Base-by-base conservation (phyloP, 2,797 vertebrate species). In the Protosalanx chinensis region DNA sequence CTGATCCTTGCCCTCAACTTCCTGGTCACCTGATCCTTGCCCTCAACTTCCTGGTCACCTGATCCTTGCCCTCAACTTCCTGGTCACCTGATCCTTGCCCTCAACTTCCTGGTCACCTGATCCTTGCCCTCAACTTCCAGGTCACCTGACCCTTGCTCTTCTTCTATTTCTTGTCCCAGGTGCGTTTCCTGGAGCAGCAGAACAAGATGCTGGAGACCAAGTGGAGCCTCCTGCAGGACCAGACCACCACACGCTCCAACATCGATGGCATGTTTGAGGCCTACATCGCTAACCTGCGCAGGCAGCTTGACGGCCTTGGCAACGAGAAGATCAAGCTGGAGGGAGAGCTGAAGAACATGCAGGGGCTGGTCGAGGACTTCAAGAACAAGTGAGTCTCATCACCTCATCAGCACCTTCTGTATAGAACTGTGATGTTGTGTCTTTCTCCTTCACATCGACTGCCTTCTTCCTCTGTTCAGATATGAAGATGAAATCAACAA, bases 401-500 rank as follows among this genome's bases (percentile, higher is more conserved):
- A 27, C 0, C 8, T 12, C 2, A 46, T 12, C 41, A 12, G 41
- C 12, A 46, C 41, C 41, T 12, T 46, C 41, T 46, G 12, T 12
- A 46, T 46, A 46, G 10, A 35, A 35, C 41, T 27, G 23, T 27
- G 23, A 3, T 13, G 3, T 13, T 12, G 10, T 3, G 33, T 46
- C 41, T 46, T 12, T 1, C 13, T 46, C 41, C 41, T 13, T 13
- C 41, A 46, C 12, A 3, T 46, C 13, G 2, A 46, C 41, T 12
- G 10, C 41, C 8, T 46, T 46, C 41, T 46, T 46, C 41, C 41
- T 46, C 10, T 8, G 76, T 16, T 72, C 74, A 98, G 96, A 82
- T 98, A 98, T 7, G 97, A 98, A 85, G 96, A 97, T 76, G 97
- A 98, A 91, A 98, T 98, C 90, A 98, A 98, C 84, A 94, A 93